A percentile compares a stretch with the other conserved stretches of the same genome.
Conservation (phyloP, 2,113 vertebrate species). For the Xenopus laevis region DNA sequence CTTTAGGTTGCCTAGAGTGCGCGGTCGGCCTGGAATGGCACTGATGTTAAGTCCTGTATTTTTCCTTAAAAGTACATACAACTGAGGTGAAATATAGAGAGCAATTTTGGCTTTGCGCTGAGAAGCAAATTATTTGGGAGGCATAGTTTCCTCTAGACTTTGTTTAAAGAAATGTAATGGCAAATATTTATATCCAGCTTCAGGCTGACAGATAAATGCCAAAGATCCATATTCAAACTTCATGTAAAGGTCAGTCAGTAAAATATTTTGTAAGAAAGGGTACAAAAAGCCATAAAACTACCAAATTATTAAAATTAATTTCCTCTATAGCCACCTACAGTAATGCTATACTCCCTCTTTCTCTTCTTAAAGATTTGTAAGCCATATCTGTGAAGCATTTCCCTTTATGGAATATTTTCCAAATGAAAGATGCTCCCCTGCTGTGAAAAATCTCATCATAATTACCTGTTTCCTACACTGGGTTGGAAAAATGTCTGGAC, state of each 20-base stretch:
- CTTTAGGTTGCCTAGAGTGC: too few species aligned
- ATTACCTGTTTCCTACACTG: conserved; percentile 9
- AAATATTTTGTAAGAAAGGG: not conserved
- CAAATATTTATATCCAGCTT: not conserved
- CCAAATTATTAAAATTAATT: conserved; percentile 10
- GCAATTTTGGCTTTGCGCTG: too few species aligned
- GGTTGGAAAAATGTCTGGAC: conserved; percentile 25
- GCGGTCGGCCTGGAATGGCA: too few species aligned
- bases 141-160: too few species aligned
- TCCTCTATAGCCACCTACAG: not conserved
- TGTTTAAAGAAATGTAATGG: not conserved
- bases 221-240: not conserved
- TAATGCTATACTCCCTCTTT: not conserved
- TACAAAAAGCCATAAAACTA: not conserved
- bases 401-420: conserved; percentile 21
- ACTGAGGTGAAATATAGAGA: too few species aligned
- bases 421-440: conserved; percentile 15
- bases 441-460: conserved; percentile 15
- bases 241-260: not conserved
- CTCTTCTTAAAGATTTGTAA: not conserved
- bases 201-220: not conserved
- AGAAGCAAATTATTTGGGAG: too few species aligned
- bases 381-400: conserved; percentile 15
- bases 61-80: too few species aligned
- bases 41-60: too few species aligned